These are phyloP conservation scores for Acrocyrtus sp. DNA, from an alignment of 2,888 invertebrate genomes.

Conservation along the genomic window DNA sequence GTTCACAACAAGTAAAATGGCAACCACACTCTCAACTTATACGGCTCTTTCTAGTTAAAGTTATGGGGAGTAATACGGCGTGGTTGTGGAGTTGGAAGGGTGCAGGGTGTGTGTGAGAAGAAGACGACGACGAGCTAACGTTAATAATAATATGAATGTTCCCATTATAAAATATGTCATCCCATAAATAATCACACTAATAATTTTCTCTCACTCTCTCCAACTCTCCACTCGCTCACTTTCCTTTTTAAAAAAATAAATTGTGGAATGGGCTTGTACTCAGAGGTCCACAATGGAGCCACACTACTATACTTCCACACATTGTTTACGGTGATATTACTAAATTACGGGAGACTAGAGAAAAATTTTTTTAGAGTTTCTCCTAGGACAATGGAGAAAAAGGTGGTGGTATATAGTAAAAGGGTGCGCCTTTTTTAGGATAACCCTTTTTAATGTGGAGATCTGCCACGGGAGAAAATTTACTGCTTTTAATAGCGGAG, in stretches of 20 bases:
- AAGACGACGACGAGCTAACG: too few species aligned
- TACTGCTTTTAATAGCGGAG: conserved; percentile 21
- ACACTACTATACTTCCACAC: too few species aligned
- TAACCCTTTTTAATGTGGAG: background rate
- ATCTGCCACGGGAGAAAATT: conserved; percentile 16
- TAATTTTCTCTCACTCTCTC: conserved; percentile 37
- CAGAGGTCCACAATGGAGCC: too few species aligned
- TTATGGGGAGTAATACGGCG: background rate
- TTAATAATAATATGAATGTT: conserved; percentile 52
- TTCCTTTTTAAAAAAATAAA: too few species aligned
- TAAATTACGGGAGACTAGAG: too few species aligned
- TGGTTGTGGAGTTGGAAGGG: background rate
- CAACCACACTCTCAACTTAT: too few species aligned
- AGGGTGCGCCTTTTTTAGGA: conserved; percentile 7
- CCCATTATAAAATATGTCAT: conserved; percentile 53
- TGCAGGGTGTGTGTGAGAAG: background rate
- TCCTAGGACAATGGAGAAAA: too few species aligned
- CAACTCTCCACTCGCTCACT: background rate
- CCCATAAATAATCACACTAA: conserved; percentile 48
- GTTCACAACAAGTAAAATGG: too few species aligned
- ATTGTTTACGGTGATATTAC: too few species aligned
- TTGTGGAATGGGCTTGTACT: too few species aligned
- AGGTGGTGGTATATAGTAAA: background rate
- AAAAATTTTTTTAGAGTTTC: too few species aligned
- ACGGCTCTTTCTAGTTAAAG: background rate